These are phyloP conservation scores for Tetragonula carbonaria DNA, from an alignment of 2,888 invertebrate genomes.

Conservation along the genomic window DNA sequence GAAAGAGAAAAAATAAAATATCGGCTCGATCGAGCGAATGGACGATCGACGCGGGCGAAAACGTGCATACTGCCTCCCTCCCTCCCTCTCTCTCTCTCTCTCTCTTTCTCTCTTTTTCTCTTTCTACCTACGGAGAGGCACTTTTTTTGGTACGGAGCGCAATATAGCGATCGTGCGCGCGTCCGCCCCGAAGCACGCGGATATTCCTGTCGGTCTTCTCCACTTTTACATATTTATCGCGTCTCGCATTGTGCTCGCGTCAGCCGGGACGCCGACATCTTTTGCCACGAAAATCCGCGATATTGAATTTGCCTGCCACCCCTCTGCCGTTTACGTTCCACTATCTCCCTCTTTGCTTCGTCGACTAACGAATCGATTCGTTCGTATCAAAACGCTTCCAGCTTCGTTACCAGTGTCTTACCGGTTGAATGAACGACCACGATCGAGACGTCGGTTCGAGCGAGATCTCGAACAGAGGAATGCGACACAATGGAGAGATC, in stretches of 20 bases:
- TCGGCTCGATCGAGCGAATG: conserved; percentile 6
- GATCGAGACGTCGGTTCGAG: background rate
- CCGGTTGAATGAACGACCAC: background rate
- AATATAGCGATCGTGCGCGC: conserved; percentile 48
- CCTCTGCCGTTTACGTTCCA: background rate
- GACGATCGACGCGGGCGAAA: conserved; percentile 26
- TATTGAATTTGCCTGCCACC: conserved; percentile 65
- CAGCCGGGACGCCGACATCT: conserved; percentile 73
- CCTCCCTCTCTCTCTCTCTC: background rate
- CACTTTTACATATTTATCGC: conserved; percentile 80
- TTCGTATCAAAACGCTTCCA: background rate
- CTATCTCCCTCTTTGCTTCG: conserved; percentile 1
- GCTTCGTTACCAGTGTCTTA: background rate
- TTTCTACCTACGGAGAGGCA: background rate
- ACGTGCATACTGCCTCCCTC: background rate
- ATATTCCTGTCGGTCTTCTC: conserved; percentile 64
- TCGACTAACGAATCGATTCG: conserved; percentile 23
- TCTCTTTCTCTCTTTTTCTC: background rate
- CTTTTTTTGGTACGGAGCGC: conserved; percentile 34
- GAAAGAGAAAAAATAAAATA: conserved; percentile 17
- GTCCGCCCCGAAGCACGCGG: conserved; percentile 54
- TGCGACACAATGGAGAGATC: conserved; percentile 39
- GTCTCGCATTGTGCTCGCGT: conserved; percentile 76
- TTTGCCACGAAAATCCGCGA: conserved; percentile 71
- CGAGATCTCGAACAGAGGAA: conserved; percentile 6